These are phyloP conservation scores for Tribolium castaneum DNA, from an alignment of 1,140 invertebrate genomes.

Conservation along the genomic window DNA sequence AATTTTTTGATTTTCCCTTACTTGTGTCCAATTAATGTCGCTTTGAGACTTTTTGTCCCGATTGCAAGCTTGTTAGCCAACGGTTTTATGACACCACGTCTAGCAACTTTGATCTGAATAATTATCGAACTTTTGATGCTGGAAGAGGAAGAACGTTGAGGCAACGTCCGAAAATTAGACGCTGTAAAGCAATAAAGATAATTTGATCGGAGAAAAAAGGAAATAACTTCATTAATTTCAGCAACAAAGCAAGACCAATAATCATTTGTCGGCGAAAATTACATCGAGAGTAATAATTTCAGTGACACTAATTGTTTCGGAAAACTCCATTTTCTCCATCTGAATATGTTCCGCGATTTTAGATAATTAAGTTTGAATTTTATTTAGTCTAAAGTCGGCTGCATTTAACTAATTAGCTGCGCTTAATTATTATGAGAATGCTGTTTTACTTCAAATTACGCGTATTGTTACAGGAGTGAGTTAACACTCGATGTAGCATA, in stretches of 20 bases:
- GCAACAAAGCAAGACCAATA: slow-evolving; percentile 16
- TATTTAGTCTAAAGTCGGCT: not conserved
- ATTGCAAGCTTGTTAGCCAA: not conserved
- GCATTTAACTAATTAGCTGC: not conserved
- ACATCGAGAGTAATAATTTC: slow-evolving; percentile 12
- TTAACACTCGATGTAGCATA: slow-evolving; percentile 20
- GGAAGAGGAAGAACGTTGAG: slow-evolving; percentile 1
- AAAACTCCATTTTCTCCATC: not conserved
- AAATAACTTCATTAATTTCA: slow-evolving; percentile 31
- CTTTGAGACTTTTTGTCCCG: not conserved
- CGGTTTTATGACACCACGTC: too few species aligned
- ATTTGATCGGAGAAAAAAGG: slow-evolving; percentile 22
- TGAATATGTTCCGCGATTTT: not conserved
- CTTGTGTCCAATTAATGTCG: not conserved
- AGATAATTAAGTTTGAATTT: not conserved
- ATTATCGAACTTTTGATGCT: slow-evolving; percentile 16
- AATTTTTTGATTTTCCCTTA: not conserved
- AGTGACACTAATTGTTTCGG: slow-evolving; percentile 13
- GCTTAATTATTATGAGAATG: not conserved
- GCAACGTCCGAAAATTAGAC: slow-evolving; percentile 34
- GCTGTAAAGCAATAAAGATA: slow-evolving; percentile 32
- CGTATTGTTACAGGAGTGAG: not conserved
- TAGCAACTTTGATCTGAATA: not conserved
- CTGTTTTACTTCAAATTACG: not conserved
- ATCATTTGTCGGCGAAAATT: slow-evolving; percentile 14